These are phyloP conservation scores for Serripes groenlandicus DNA, from an alignment of 2,888 invertebrate species.

Conservation along the genomic window DNA sequence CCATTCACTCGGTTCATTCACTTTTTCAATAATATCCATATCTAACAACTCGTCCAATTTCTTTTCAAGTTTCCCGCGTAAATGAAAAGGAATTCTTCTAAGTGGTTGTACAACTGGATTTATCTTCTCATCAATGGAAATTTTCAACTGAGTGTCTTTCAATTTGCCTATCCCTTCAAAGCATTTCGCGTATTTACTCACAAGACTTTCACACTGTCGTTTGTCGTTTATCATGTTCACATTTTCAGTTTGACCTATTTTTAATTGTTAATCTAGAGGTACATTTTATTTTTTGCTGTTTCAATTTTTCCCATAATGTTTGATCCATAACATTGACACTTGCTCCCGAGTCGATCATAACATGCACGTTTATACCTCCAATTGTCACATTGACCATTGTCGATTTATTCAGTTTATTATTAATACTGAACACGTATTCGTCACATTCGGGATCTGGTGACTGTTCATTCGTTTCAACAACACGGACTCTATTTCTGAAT, in stretches of 20 bases:
- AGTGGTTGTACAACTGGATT: conserved; percentile 27
- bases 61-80: conserved; percentile 38
- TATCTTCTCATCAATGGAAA: conserved; percentile 17
- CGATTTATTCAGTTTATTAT: background rate
- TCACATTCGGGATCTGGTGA: conserved; percentile 18
- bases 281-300: conserved; percentile 33
- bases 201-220: background rate
- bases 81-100: conserved; percentile 21
- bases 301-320: conserved; percentile 32
- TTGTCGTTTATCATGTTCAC: conserved; percentile 5
- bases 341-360: conserved; percentile 47
- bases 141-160: conserved; percentile 27
- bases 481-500: background rate
- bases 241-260: conserved; percentile 21
- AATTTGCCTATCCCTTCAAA: conserved; percentile 45
- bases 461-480: conserved; percentile 3
- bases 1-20: conserved; percentile 44
- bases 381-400: conserved; percentile 4
- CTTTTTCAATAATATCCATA: conserved; percentile 59
- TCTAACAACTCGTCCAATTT: conserved; percentile 43
- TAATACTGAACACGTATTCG: conserved; percentile 3
- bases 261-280: conserved; percentile 9
- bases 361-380: conserved; percentile 13
- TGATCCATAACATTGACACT: conserved; percentile 39
- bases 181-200: conserved; percentile 21